Evolutionary conservation across 1,140 invertebrate species (phyloP), one percentile per base, ranked within the genome.

Genomic region (Microvelia longipes): DNA sequence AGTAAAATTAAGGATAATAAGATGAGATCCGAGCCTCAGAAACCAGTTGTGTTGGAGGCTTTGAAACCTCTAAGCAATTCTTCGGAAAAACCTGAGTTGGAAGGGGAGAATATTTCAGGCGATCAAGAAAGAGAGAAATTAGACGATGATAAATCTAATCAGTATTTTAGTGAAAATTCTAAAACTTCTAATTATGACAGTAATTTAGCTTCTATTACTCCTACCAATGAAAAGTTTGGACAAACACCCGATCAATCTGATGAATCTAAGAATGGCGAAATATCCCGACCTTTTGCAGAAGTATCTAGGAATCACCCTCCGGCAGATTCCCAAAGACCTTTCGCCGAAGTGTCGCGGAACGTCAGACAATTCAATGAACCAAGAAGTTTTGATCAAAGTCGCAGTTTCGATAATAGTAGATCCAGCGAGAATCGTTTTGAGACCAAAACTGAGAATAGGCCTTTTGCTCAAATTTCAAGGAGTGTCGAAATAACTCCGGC

Each of bases 21-120:
- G 24, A 64, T 24, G 62, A 26, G 25, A 25, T 5, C 25, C 5
- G 62, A 64, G 24, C 15, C 25, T 24, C 15, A 64, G 25, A 64
- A 64, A 24, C 62, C 62, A 24, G 62, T 64, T 64, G n/a, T n/a
- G n/a, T n/a, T n/a, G n/a, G 62, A 64, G 24, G 62, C 62, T 64
- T 15, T 64, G 24, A 64, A 26, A 24, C 62, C 62, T 64, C 35
- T 50, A 19, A 19, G 19, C 5, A 19, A 50, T 11, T 50, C 35
- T 5, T 5, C 19, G 5, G 5, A 5, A 19, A 19, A 50, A 19
- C 35, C 35, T 11, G 35, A 50, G 19, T 19, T 5, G 19, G 19
- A 11, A 19, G 35, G 19, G 19, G 35, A 50, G 35, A 19, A 50
- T 50, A 19, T 50, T 50, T 19, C 35, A 11, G n/a, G n/a, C n/a